These are phyloP conservation scores for Ferrisia virgata DNA, from an alignment of 2,888 invertebrate species.

Conservation along the genomic window DNA sequence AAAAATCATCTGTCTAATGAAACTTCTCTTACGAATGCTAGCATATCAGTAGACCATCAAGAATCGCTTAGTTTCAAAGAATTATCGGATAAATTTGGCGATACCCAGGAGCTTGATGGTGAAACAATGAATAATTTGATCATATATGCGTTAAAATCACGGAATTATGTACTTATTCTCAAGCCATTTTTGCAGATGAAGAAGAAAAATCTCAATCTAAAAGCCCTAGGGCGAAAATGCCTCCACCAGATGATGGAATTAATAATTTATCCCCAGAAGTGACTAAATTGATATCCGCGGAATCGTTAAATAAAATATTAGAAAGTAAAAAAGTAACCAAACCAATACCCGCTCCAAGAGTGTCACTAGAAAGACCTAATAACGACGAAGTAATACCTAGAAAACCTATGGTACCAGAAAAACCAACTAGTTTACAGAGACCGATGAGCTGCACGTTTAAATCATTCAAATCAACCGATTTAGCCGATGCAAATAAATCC, in stretches of 20 bases:
- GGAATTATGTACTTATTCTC: not conserved
- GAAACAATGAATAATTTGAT: not conserved
- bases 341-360: conserved; percentile 60
- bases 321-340: conserved; percentile 51
- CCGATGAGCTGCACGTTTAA: conserved; percentile 55
- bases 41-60: not conserved
- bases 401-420: conserved; percentile 78
- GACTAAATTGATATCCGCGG: not conserved
- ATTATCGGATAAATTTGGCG: not conserved
- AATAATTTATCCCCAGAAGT: not conserved
- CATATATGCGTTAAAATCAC: not conserved
- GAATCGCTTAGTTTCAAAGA: conserved; percentile 30
- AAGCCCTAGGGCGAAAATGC: not conserved
- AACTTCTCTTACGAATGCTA: not conserved
- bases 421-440: conserved; percentile 67
- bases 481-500: conserved; percentile 52
- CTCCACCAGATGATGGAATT: not conserved
- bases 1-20: not conserved
- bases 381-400: conserved; percentile 51
- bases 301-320: conserved; percentile 27
- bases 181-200: no score
- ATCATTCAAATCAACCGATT: conserved; percentile 51
- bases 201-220: conserved; percentile 18
- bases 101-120: not conserved
- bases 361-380: conserved; percentile 48